Evolutionary conservation across 2,113 vertebrate species (phyloP).

Genomic region (Apteryx owenii): DNA sequence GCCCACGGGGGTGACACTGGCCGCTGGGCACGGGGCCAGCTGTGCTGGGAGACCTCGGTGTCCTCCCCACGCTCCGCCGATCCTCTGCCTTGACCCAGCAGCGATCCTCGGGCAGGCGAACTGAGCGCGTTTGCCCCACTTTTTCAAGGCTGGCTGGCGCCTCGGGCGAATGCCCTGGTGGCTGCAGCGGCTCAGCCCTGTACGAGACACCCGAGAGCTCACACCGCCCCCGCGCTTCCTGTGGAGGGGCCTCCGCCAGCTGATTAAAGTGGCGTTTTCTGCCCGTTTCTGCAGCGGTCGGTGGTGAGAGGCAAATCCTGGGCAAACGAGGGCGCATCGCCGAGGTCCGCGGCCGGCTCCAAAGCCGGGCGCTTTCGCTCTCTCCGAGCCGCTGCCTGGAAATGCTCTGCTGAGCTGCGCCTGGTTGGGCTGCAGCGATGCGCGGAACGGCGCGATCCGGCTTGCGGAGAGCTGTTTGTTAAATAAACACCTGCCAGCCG

Average conservation of each 20-base stretch:
- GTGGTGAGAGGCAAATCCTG: no score
- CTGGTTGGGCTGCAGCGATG: neutral
- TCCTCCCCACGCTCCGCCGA: neutral
- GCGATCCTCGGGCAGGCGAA: neutral
- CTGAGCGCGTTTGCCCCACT: neutral
- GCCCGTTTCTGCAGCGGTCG: no score
- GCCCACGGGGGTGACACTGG: slow-evolving; percentile 25
- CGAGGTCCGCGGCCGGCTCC: no score
- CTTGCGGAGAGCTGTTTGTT: neutral
- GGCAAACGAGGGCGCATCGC: no score
- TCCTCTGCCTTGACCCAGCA: neutral
- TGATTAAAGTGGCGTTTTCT: no score
- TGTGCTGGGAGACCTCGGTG: neutral
- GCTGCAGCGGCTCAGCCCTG: neutral
- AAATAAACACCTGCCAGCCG: neutral
- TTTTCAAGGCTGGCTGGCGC: neutral
- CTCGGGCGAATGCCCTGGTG: neutral
- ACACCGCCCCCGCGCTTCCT: no score
- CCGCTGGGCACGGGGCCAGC: slow-evolving; percentile 27
- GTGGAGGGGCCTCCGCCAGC: no score
- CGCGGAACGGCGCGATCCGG: neutral
- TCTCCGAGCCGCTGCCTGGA: no score
- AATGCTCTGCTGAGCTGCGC: neutral
- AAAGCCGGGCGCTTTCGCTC: no score
- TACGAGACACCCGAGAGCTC: neutral